These are phyloP conservation scores for Cardiocondyla obscurior DNA, from an alignment of 1,140 invertebrate species.

Conservation along the genomic window DNA sequence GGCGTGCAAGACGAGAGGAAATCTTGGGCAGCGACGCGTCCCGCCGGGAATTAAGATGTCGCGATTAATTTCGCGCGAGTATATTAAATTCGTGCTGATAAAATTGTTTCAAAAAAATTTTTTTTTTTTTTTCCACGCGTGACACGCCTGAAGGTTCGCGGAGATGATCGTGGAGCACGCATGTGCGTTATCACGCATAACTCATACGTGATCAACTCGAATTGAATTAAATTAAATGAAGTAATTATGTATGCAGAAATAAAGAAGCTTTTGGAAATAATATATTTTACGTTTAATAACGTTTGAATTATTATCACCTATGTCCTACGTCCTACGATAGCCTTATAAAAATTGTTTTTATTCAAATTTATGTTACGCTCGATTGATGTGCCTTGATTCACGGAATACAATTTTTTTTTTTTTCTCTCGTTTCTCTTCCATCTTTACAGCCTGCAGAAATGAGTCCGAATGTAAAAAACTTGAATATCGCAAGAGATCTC, in stretches of 20 bases:
- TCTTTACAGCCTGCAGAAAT: not conserved
- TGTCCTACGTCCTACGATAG: not conserved
- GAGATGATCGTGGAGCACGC: not conserved
- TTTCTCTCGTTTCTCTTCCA: not conserved
- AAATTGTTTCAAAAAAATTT: not conserved
- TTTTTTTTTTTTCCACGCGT: not conserved
- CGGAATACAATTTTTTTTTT: not conserved
- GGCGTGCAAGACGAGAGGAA: not conserved
- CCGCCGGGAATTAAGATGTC: not conserved
- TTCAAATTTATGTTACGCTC: not conserved
- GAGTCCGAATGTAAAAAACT: not conserved
- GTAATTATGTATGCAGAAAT: too few species aligned
- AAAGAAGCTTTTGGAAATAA: too few species aligned
- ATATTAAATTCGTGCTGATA: not conserved
- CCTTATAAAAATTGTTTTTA: not conserved
- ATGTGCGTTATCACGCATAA: not conserved
- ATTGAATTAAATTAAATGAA: not conserved
- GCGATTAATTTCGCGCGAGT: not conserved
- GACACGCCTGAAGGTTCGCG: not conserved
- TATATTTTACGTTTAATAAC: too few species aligned
- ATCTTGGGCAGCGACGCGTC: not conserved
- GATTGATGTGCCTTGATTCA: not conserved
- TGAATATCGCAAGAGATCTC: conserved; percentile 3
- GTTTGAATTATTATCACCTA: not conserved
- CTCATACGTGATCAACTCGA: not conserved